Conservation (phyloP, 2,113 vertebrate genomes). For the Phylloscopus trochiloides region DNA sequence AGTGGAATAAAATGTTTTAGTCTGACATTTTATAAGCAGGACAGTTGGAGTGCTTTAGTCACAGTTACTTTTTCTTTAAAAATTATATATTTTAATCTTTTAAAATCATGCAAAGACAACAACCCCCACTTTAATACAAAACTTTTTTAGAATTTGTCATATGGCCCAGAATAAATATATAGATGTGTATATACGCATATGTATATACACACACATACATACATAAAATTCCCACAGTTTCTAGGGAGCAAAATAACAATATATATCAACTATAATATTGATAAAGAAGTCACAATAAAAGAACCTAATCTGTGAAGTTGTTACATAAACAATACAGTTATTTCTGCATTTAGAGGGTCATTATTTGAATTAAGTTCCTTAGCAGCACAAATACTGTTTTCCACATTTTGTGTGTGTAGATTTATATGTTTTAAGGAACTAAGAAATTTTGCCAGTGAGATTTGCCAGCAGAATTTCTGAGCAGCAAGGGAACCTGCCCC, state of each 20-base stretch:
- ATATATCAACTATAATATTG: background rate
- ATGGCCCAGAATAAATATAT: background rate
- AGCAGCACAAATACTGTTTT: background rate
- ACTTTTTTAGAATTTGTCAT: background rate
- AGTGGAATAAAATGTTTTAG: background rate
- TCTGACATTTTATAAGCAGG: background rate
- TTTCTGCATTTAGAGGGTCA: background rate
- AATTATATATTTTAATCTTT: background rate
- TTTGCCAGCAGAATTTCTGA: background rate
- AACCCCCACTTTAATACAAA: background rate
- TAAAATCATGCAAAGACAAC: background rate
- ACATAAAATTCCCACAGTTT: background rate
- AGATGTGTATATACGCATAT: accelerated
- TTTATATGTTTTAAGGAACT: background rate
- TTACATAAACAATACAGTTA: background rate
- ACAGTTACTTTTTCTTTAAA: background rate
- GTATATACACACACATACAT: background rate
- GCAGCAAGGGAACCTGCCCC: background rate
- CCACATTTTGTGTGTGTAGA: background rate
- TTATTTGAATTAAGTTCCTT: background rate
- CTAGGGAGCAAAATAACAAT: background rate
- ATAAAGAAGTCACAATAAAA: background rate
- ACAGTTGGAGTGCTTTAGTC: background rate
- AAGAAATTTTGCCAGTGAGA: background rate
- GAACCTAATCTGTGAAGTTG: background rate